These are phyloP conservation scores for Monodelphis domestica DNA, from an alignment of 2,797 vertebrate genomes.

Conservation along the genomic window DNA sequence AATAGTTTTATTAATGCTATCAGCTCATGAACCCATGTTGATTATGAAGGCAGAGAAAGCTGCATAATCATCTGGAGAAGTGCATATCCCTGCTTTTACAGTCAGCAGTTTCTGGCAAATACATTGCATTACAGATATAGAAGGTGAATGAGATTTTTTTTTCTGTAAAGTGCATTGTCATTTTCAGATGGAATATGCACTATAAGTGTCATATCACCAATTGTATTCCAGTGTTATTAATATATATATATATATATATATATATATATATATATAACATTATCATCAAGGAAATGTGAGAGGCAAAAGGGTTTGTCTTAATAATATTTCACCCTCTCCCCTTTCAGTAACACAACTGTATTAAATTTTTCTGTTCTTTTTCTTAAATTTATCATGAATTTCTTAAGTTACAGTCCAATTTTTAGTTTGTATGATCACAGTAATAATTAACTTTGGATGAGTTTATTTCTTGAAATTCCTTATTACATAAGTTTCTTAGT, in stretches of 20 bases:
- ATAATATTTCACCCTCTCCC: background rate
- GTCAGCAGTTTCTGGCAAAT: background rate
- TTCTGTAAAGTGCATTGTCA: background rate
- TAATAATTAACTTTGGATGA: background rate
- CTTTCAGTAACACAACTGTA: background rate
- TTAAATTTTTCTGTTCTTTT: slow-evolving; percentile 1
- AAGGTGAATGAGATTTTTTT: background rate
- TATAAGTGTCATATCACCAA: background rate
- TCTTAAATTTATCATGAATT: background rate
- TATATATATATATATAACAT: background rate
- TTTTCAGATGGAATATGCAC: background rate
- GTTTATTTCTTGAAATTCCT: background rate
- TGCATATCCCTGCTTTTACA: background rate
- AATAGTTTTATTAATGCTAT: background rate
- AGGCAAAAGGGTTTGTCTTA: background rate
- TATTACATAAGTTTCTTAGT: background rate
- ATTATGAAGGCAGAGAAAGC: background rate
- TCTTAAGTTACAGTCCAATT: background rate
- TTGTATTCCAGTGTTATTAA: background rate
- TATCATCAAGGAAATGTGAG: background rate
- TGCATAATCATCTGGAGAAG: background rate
- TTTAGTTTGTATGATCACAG: background rate
- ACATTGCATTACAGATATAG: background rate
- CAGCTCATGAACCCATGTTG: background rate
- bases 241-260: too few relatives aligned